Percentiles rank a stretch among this genome's conserved stretches.
These are phyloP conservation scores for Protosalanx chinensis DNA, from an alignment of 2,797 vertebrate species.

Conservation along the genomic window DNA sequence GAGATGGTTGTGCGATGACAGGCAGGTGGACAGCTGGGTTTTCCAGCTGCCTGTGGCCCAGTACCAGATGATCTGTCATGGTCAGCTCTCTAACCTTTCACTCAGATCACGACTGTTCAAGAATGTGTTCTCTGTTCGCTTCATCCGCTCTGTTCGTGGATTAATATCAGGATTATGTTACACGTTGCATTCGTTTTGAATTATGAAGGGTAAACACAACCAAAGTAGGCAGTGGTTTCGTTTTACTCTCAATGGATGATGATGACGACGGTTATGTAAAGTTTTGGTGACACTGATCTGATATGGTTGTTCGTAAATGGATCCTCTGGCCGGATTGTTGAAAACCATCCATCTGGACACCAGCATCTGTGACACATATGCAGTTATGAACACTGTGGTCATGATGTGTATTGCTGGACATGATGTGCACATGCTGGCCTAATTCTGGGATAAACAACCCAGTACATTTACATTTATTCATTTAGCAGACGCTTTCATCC, in stretches of 20 bases:
- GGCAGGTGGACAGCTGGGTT: slow-evolving; percentile 30
- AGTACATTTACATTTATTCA: too few relatives aligned
- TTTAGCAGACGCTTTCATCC: too few relatives aligned
- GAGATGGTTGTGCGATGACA: slow-evolving; percentile 38
- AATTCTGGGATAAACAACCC: not conserved
- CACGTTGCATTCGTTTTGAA: too few relatives aligned
- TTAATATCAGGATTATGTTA: too few relatives aligned
- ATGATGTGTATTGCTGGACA: not conserved
- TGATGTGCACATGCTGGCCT: not conserved
- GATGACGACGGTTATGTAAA: not conserved
- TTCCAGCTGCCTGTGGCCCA: slow-evolving; percentile 36
- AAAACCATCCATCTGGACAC: not conserved
- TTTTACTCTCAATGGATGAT: too few relatives aligned
- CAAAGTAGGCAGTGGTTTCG: too few relatives aligned
- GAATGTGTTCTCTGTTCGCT: too few relatives aligned
- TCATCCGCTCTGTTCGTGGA: too few relatives aligned
- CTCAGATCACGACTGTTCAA: too few relatives aligned
- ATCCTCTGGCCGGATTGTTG: not conserved
- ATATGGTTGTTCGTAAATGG: not conserved
- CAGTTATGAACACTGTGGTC: not conserved
- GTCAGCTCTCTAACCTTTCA: not conserved
- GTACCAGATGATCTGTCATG: slow-evolving; percentile 22
- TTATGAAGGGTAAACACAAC: too few relatives aligned
- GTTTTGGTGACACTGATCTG: not conserved
- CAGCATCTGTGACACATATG: not conserved